These are phyloP conservation scores for Gavia stellata DNA, from an alignment of 2,113 vertebrate species.

Conservation along the genomic window DNA sequence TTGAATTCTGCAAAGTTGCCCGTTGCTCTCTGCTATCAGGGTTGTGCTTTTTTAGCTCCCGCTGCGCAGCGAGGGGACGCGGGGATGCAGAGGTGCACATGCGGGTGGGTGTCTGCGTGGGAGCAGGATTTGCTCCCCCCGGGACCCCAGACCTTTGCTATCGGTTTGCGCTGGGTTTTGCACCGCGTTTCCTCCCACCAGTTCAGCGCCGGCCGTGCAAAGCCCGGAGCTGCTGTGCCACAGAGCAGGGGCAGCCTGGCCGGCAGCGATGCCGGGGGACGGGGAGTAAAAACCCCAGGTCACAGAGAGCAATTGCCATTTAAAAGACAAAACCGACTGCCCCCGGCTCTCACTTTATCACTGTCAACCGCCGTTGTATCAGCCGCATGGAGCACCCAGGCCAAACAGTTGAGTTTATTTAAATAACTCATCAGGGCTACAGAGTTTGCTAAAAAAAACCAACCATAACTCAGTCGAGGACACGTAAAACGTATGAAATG, in stretches of 20 bases:
- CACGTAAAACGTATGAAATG: not conserved
- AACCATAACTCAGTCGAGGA: not conserved
- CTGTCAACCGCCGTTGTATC: not conserved
- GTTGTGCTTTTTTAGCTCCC: not conserved
- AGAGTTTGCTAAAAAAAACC: not conserved
- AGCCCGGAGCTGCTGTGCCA: not conserved
- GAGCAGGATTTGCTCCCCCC: not conserved
- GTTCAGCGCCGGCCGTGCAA: fast-evolving
- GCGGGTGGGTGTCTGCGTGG: not conserved
- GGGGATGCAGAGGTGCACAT: not conserved
- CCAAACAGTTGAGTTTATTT: constrained; percentile 39
- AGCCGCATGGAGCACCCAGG: not conserved
- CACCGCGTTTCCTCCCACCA: not conserved
- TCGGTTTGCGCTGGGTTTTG: not conserved
- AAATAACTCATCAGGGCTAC: constrained; percentile 5
- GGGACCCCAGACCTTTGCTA: not conserved
- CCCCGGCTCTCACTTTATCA: not conserved
- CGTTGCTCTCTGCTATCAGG: not conserved
- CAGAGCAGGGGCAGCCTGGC: not conserved
- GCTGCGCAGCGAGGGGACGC: fast-evolving
- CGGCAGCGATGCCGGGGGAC: not conserved
- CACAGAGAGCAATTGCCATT: not conserved
- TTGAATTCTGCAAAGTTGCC: no score
- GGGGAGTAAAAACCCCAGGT: not conserved
- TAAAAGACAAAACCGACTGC: not conserved